Evolutionary conservation across 2,113 vertebrate genomes (phyloP), one percentile per base, ranked within the genome.

Genomic region (Tupaia chinensis): DNA sequence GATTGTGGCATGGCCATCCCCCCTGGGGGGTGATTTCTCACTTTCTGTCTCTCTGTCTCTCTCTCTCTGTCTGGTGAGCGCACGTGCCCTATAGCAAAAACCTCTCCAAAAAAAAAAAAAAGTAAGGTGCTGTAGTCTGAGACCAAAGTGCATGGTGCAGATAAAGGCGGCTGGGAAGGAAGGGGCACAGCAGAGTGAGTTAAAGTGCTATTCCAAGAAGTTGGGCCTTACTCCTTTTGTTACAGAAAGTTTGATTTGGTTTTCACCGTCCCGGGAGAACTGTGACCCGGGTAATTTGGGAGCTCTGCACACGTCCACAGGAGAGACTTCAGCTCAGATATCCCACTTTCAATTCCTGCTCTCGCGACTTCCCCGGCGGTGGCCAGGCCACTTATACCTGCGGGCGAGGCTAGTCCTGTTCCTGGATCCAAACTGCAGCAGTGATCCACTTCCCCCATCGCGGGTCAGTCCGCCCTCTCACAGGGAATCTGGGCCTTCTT

Each of bases 241-340:
- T 89, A 87, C 14, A 91, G 81, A 89, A 95, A 89, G 3, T 63
- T 54, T 83, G 84, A 63, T 73, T 87, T 84, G 32, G 13, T 82
- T 87, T 34, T 84, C 58, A 73, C 1, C 63, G 20, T 77, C 1
- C 20, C 34, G 27, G 56, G 66, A 95, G 72, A 94, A 66, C 25
- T 65, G 14, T 80, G 34, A 80, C 69, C n/a, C 44, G 32, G 20
- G 13, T 63, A 7, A 70, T 86, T 61, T 85, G 69, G 63, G 27
- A 74, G 9, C 70, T 94, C 54, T 89, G 5, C 22, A 34, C 27
- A 68, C 4, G 16, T 0, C 34, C 4, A 10, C 16, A 66, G 1
- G 2, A 91, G 29, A 76, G 73, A 83, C 25, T 54, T 78, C 73
- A 88, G 32, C n/a, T 80, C 60, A 65, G 53, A 80, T 15, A 53